Base-by-base conservation (phyloP, 2,888 invertebrate species). In the Fissipunctia ypsillon region DNA sequence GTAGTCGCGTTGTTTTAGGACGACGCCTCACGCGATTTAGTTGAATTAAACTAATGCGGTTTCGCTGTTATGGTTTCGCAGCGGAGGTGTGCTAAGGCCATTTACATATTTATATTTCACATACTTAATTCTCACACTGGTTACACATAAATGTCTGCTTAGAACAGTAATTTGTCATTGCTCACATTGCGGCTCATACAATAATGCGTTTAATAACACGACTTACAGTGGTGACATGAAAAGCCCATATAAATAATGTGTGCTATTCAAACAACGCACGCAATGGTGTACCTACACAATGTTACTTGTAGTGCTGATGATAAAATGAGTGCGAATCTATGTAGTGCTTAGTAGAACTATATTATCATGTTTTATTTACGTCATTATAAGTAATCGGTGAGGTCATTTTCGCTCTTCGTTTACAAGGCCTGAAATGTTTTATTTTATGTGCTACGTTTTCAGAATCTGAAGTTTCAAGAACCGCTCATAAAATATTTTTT, bases 211-310 rank as follows among this genome's bases (percentile, higher is more conserved):
- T 70, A 77, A 82, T 85, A 81, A 72, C 35, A 28, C 28, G 63
- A 75, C 65, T 70, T 84, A 82, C 81, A 80, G 31, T 66, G 80
- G 56, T 66, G 84, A 85, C 86, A 87, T 84, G 88, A 87, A 88
- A 88, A 87, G 82, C 85, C 86, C 86, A 88, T 91, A 89, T 89
- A 83, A 85, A 70, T 91, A 90, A 91, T 89, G 89, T 88, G 87
- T 73, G 76, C 80, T 78, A 84, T 86, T 85, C 76, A 83, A 76
- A 77, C 63, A 69, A 77, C 67, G 74, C 72, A 84, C 77, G 79
- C 73, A 74, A 79, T 73, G 54, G 5, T 65, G 71, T 76, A 78
- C n/a, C 10, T 1, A 56, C 76, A 41, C 45, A 82, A 75, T 70
- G 28, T 64, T 68, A 54, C 66, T 57, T 60, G 50, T 78, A 65